These are phyloP conservation scores for Melanotaenia parkinsoni DNA, from an alignment of 2,797 vertebrate species.

Conservation along the genomic window DNA sequence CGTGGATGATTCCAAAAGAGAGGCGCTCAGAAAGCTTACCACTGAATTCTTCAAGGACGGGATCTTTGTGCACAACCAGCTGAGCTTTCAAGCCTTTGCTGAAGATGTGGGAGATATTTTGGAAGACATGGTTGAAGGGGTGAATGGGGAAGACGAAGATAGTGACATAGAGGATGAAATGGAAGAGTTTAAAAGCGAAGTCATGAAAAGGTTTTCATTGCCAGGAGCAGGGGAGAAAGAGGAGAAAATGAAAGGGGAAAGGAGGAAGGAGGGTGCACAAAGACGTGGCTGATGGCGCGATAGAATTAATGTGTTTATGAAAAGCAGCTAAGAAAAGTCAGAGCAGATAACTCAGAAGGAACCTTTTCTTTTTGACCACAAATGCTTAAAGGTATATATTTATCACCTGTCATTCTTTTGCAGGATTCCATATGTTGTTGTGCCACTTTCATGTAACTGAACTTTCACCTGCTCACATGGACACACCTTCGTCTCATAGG, in stretches of 20 bases:
- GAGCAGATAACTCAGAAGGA: slow-evolving; percentile 52
- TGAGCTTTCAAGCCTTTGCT: slow-evolving; percentile 88
- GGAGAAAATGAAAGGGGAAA: slow-evolving; percentile 55
- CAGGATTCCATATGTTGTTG: slow-evolving; percentile 6
- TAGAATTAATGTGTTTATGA: slow-evolving; percentile 17
- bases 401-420: slow-evolving; percentile 29
- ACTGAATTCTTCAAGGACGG: slow-evolving; percentile 84
- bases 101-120: slow-evolving; percentile 90
- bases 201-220: slow-evolving; percentile 75
- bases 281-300: slow-evolving; percentile 59
- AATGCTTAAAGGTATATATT: slow-evolving; percentile 37
- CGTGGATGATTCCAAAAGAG: slow-evolving; percentile 50
- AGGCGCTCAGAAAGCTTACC: slow-evolving; percentile 69
- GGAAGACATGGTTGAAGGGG: slow-evolving; percentile 86
- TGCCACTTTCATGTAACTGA: slow-evolving; percentile 12
- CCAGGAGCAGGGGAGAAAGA: slow-evolving; percentile 43
- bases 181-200: slow-evolving; percentile 80
- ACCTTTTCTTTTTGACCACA: slow-evolving; percentile 53
- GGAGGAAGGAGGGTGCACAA: slow-evolving; percentile 67
- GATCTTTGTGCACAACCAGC: slow-evolving; percentile 86
- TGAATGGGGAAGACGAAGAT: slow-evolving; percentile 66
- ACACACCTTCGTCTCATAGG: slow-evolving; percentile 8
- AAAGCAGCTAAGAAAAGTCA: slow-evolving; percentile 18
- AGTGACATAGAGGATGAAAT: slow-evolving; percentile 76
- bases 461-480: slow-evolving; percentile 2